Conservation (phyloP, 2,797 vertebrate species). For the Squalus acanthias region DNA sequence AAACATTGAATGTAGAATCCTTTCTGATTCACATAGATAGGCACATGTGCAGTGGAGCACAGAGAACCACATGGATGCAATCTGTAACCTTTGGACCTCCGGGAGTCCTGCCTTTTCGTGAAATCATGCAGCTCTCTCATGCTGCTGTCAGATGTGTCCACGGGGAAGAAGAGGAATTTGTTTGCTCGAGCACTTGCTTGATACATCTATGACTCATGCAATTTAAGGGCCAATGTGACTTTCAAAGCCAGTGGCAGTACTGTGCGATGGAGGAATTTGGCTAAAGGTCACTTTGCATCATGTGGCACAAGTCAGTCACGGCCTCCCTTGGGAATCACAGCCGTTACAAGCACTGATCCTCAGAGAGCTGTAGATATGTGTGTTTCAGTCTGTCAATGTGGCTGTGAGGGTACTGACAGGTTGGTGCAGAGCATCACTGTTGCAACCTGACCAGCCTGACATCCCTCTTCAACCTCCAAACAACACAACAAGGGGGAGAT, state of each 20-base stretch:
- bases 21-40: background rate
- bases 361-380: background rate
- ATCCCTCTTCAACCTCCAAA: background rate
- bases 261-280: background rate
- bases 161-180: background rate
- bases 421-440: background rate
- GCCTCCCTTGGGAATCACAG: background rate
- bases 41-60: background rate
- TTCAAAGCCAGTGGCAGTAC: background rate
- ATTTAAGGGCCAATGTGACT: background rate
- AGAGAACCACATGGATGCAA: background rate
- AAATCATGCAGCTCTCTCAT: background rate
- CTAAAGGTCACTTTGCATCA: background rate
- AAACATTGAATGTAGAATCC: background rate
- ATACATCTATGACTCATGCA: background rate
- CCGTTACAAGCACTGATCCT: background rate
- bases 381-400: background rate
- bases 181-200: background rate
- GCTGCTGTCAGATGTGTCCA: background rate
- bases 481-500: background rate
- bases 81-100: background rate
- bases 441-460: background rate
- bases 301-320: background rate
- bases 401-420: background rate
- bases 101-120: background rate